Evolutionary conservation across 2,113 vertebrate genomes (phyloP).

Genomic region (Melanotaenia duboulayi): DNA sequence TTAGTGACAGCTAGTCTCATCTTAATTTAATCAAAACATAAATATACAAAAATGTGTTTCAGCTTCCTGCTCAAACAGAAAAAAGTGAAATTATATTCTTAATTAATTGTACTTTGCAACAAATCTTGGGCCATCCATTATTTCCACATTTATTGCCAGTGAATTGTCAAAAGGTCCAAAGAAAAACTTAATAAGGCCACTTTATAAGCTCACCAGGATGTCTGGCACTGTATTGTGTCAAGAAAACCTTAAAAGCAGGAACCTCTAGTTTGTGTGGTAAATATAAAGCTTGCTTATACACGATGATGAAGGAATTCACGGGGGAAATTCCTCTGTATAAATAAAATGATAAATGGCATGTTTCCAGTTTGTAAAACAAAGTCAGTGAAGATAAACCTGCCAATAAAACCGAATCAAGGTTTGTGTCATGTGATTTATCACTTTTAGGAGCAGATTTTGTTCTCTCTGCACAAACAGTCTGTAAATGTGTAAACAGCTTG

Average conservation of each 20-base stretch:
- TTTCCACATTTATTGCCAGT: no score
- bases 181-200: neutral
- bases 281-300: no score
- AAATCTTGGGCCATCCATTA: no score
- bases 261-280: no score
- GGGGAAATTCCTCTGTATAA: neutral
- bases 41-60: no score
- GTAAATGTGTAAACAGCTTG: slow-evolving; percentile 24
- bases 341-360: neutral
- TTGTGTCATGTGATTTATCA: neutral
- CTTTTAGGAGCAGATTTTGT: neutral
- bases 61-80: no score
- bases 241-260: no score
- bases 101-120: no score
- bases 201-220: no score
- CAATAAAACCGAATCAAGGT: neutral
- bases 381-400: neutral
- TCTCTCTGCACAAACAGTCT: neutral
- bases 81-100: no score
- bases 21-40: neutral
- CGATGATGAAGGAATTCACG: neutral
- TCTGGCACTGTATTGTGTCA: no score
- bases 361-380: neutral
- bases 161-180: neutral
- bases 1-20: neutral